Base-by-base conservation (phyloP, 2,888 invertebrate species). In the Torymus auratus region DNA sequence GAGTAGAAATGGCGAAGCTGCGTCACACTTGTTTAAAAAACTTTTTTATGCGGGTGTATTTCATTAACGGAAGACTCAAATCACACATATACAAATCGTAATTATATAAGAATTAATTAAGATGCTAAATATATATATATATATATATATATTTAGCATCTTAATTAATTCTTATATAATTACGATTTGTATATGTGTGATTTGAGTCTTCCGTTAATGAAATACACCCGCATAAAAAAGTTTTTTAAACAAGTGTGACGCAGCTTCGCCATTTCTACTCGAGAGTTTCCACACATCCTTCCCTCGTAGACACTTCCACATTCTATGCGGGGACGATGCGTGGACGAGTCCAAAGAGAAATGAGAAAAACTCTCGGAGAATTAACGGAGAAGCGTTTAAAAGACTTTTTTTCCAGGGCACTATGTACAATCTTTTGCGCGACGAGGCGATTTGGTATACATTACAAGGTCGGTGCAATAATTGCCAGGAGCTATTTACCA, bases 11-110 rank as follows among this genome's bases (percentile, higher is more conserved):
- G 12, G 12, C 20, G 17, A 75, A 53, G 67, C 53, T 55, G 55
- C 61, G 28, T 23, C 41, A 23, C 12, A 55, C 58, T 52, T 50
- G 67, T 73, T 79, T 73, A 72, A 73, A 73, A 65, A 55, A 73
- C 79, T 79, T 73, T 79, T 72, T 82, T 52, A 52, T 70, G 64
- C 60, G 61, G 70, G 50, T 71, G 17, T 60, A 60, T n/a, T 72
- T 15, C 41, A 41, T 41, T 28, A 82, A 82, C 78, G 82, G 82
- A 82, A 82, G 82, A 82, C 82, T 80, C 68, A 77, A 82, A 82
- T 80, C 74, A 80, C 79, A 73, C 62, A 55, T 78, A 68, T 53
- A 73, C 23, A 58, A 73, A 69, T 58, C 56, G 61, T 77, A 76
- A 72, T 56, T 12, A 58, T 74, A 28, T 2, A 13, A 62, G 56